Conservation (phyloP, 2,113 vertebrate genomes). For the Passerina amoena region DNA sequence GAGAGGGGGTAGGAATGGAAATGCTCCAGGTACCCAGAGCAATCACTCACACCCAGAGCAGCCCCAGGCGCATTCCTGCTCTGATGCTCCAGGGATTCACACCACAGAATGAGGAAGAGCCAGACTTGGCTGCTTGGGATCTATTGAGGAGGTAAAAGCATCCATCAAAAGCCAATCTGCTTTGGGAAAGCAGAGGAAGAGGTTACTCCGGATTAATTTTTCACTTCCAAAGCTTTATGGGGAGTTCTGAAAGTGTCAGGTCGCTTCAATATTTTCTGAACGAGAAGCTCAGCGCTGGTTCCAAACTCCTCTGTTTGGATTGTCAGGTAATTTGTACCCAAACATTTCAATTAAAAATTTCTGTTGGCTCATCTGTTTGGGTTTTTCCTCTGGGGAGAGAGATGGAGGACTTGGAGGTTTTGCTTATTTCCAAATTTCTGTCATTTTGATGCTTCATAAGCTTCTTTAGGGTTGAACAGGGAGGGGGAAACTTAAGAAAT, state of each 20-base stretch:
- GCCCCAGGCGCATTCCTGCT: accelerated
- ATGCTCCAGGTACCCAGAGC: not conserved
- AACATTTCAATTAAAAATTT: slow-evolving; percentile 8
- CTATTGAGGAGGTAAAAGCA: not conserved
- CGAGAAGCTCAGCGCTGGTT: not conserved
- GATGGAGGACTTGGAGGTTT: not conserved
- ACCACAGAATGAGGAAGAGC: not conserved
- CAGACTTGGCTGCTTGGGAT: not conserved
- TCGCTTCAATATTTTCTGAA: not conserved
- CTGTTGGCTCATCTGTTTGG: not conserved
- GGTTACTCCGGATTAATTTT: slow-evolving; percentile 42
- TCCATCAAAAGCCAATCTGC: slow-evolving; percentile 42
- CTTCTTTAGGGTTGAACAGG: not conserved
- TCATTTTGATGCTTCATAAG: not conserved
- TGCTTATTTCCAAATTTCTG: not conserved
- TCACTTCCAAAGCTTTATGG: slow-evolving; percentile 32
- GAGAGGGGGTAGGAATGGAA: not conserved
- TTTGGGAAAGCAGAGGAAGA: not conserved
- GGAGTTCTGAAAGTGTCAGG: not conserved
- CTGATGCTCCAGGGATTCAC: not conserved
- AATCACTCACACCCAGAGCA: not conserved
- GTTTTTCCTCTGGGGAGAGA: not conserved
- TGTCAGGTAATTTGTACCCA: slow-evolving; percentile 32
- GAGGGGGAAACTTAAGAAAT: not conserved
- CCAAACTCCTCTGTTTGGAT: not conserved